Evolutionary conservation across 1,140 invertebrate species (phyloP).

Genomic region (Drosophila guanche): DNA sequence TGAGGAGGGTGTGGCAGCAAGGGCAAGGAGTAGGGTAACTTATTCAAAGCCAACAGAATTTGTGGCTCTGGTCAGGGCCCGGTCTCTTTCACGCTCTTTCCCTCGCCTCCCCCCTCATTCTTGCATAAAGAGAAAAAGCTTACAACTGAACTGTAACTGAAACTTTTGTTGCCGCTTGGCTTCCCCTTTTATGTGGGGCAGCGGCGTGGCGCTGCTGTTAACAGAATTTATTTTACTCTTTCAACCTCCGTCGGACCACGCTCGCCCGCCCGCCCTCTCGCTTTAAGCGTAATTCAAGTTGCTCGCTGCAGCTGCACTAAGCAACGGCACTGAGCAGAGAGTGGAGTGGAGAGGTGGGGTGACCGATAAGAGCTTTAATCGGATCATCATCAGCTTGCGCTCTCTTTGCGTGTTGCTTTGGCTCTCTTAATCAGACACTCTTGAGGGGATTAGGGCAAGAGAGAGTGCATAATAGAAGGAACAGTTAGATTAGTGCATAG

Average conservation of each 20-base stretch:
- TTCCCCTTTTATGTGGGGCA: slow-evolving; percentile 49
- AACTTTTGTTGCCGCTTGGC: slow-evolving; percentile 73
- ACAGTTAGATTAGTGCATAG: too few relatives aligned
- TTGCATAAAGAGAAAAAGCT: slow-evolving; percentile 32
- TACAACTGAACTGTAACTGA: slow-evolving; percentile 41
- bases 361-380: slow-evolving; percentile 53
- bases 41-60: slow-evolving; percentile 76
- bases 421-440: too few relatives aligned
- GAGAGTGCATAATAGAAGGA: too few relatives aligned
- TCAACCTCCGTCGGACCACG: slow-evolving; percentile 6
- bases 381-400: slow-evolving; percentile 48
- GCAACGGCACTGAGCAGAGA: slow-evolving; percentile 1
- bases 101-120: background rate
- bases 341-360: slow-evolving; percentile 38
- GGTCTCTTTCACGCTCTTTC: slow-evolving; percentile 1
- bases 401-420: slow-evolving; percentile 1
- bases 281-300: slow-evolving; percentile 37
- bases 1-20: slow-evolving; percentile 9
- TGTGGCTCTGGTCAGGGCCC: slow-evolving; percentile 57
- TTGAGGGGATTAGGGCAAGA: too few relatives aligned
- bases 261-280: too few relatives aligned
- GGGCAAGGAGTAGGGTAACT: slow-evolving; percentile 49
- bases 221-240: slow-evolving; percentile 50
- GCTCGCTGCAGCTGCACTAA: slow-evolving; percentile 2
- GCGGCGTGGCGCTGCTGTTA: slow-evolving; percentile 30